A percentile compares a stretch with the other conserved stretches of the same genome.
Evolutionary conservation across 2,113 vertebrate genomes (phyloP).

Genomic region (Elephas maximus): DNA sequence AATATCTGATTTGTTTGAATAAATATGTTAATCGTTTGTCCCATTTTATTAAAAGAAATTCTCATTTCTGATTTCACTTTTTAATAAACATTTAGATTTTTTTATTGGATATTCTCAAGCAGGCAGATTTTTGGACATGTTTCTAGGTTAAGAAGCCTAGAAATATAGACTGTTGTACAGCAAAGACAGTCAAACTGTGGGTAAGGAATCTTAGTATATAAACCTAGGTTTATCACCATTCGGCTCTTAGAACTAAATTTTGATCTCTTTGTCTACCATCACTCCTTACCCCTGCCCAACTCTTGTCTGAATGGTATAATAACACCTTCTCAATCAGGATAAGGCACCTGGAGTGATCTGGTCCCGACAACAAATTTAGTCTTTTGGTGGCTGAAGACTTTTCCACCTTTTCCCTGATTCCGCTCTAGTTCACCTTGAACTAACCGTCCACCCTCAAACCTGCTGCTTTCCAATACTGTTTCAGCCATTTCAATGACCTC

Average conservation of each 20-base stretch:
- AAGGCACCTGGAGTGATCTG: not conserved
- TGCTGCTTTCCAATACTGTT: not conserved
- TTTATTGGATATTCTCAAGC: slow-evolving; percentile 26
- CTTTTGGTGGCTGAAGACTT: not conserved
- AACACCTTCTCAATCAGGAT: not conserved
- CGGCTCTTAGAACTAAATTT: not conserved
- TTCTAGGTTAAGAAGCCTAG: not conserved
- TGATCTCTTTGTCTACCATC: not conserved
- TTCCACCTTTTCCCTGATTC: not conserved
- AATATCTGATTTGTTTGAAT: slow-evolving; percentile 5
- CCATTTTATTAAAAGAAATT: slow-evolving; percentile 51
- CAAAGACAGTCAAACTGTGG: not conserved
- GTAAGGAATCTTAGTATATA: slow-evolving; percentile 1
- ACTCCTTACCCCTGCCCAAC: no score
- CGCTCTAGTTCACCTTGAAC: not conserved
- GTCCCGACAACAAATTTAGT: not conserved
- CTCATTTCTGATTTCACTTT: not conserved
- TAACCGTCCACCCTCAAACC: not conserved
- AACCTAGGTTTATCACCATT: not conserved
- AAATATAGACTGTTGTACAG: not conserved
- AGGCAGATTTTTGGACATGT: not conserved
- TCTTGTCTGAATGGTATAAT: not conserved
- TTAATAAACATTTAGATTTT: slow-evolving; percentile 34
- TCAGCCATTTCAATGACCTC: not conserved
- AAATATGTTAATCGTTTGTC: slow-evolving; percentile 12